A percentile compares a stretch with the other conserved stretches of the same genome.
Evolutionary conservation across 1,140 invertebrate genomes (phyloP).

Genomic region (Thaumetopoea pityocampa): DNA sequence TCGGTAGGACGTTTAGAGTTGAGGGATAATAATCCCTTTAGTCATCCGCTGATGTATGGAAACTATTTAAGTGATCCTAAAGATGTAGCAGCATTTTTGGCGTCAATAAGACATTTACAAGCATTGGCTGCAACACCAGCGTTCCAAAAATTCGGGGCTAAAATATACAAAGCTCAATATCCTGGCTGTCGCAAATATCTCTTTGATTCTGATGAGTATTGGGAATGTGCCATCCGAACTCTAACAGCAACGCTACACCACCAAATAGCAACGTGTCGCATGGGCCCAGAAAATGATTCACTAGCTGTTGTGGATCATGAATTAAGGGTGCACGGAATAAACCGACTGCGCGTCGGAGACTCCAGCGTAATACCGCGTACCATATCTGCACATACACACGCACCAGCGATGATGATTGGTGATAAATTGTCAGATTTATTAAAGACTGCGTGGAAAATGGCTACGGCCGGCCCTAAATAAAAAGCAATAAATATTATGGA

Average conservation of each 20-base stretch:
- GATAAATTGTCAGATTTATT: constrained; percentile 74
- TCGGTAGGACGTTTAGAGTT: constrained; percentile 79
- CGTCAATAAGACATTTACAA: constrained; percentile 67
- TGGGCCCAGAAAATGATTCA: constrained; percentile 77
- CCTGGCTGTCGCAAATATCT: constrained; percentile 61
- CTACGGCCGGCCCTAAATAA: too few species aligned
- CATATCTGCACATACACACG: constrained; percentile 74
- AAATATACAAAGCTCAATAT: constrained; percentile 62
- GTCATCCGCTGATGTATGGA: constrained; percentile 80
- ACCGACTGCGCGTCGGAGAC: constrained; percentile 75
- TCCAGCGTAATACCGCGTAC: constrained; percentile 77
- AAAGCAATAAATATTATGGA: too few species aligned
- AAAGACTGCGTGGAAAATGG: constrained; percentile 34
- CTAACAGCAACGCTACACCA: constrained; percentile 77
- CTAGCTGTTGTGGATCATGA: constrained; percentile 76
- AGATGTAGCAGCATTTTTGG: constrained; percentile 72
- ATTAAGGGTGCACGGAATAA: constrained; percentile 73
- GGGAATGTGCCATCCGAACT: constrained; percentile 75
- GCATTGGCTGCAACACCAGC: constrained; percentile 61
- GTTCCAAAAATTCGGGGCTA: constrained; percentile 69
- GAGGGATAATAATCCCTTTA: constrained; percentile 77
- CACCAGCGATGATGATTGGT: constrained; percentile 74
- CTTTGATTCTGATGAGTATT: constrained; percentile 77
- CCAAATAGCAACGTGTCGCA: constrained; percentile 80
- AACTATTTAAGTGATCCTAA: constrained; percentile 77